Conservation (phyloP, 2,888 invertebrate genomes). For the Tinea pellionella region DNA sequence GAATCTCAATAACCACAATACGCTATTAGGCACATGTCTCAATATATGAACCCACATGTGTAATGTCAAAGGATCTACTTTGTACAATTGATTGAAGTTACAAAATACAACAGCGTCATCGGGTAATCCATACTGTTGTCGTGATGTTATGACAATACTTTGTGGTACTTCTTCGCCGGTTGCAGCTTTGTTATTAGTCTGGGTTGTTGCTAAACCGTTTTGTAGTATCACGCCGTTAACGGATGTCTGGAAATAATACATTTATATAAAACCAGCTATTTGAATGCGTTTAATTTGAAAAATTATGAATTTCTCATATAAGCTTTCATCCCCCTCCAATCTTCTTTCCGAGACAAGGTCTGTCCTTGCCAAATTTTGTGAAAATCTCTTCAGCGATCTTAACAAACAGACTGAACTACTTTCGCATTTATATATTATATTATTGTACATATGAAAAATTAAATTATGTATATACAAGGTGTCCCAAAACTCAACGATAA, state of each 20-base stretch:
- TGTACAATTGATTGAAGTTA: constrained; percentile 99
- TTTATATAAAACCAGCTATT: too few species aligned
- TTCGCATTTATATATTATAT: too few species aligned
- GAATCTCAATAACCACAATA: constrained; percentile 95
- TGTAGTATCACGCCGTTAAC: constrained; percentile 96
- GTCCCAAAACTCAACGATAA: too few species aligned
- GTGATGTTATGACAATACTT: constrained; percentile 93
- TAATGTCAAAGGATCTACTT: constrained; percentile 94
- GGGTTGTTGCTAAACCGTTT: constrained; percentile 96
- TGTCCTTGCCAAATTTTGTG: too few species aligned
- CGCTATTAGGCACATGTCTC: constrained; percentile 94
- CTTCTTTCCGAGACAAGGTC: too few species aligned
- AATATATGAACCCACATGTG: constrained; percentile 97
- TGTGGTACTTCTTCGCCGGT: constrained; percentile 99
- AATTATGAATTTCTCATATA: too few species aligned
- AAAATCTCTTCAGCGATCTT: too few species aligned
- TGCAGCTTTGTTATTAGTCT: constrained; percentile 97
- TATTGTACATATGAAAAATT: too few species aligned
- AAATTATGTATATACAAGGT: too few species aligned
- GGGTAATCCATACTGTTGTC: constrained; percentile 95
- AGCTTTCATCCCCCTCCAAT: too few species aligned
- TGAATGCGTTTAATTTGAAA: too few species aligned
- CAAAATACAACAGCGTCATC: constrained; percentile 98
- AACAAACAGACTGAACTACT: too few species aligned
- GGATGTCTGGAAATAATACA: constrained; percentile 76